These are phyloP conservation scores for Chrysolina oricalcia DNA, from an alignment of 2,888 invertebrate species.

Conservation along the genomic window DNA sequence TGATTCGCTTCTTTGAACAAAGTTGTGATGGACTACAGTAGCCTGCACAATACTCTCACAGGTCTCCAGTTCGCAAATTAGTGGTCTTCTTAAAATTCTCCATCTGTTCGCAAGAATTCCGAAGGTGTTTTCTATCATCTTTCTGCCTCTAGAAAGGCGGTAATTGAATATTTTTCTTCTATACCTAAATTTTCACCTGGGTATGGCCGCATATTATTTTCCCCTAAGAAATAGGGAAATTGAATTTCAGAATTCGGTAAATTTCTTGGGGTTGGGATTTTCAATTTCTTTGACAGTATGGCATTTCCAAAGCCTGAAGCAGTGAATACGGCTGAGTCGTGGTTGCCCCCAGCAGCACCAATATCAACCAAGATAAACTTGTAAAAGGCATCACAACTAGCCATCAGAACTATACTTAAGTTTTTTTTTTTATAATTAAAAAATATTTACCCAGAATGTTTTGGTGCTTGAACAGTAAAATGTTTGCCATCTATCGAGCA, in stretches of 20 bases:
- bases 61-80: conserved; percentile 26
- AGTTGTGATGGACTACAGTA: neutral
- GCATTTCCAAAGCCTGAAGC: conserved; percentile 26
- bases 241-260: neutral
- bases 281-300: conserved; percentile 18
- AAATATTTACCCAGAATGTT: neutral
- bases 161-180: conserved; percentile 25
- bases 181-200: conserved; percentile 15
- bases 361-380: neutral
- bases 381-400: neutral
- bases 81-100: conserved; percentile 31
- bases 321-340: conserved; percentile 12
- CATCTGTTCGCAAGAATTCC: conserved; percentile 31
- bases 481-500: conserved; percentile 25
- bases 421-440: conserved; percentile 9
- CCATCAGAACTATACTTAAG: conserved; percentile 14
- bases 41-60: conserved; percentile 24
- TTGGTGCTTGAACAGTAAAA: conserved; percentile 3
- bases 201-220: conserved; percentile 23
- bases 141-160: conserved; percentile 22
- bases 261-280: conserved; percentile 25
- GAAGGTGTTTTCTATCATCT: conserved; percentile 31
- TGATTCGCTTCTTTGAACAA: neutral
- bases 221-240: conserved; percentile 22
- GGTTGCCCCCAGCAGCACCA: too few relatives aligned